These are phyloP conservation scores for Melanargia galathea DNA, from an alignment of 2,888 invertebrate species.

Conservation along the genomic window DNA sequence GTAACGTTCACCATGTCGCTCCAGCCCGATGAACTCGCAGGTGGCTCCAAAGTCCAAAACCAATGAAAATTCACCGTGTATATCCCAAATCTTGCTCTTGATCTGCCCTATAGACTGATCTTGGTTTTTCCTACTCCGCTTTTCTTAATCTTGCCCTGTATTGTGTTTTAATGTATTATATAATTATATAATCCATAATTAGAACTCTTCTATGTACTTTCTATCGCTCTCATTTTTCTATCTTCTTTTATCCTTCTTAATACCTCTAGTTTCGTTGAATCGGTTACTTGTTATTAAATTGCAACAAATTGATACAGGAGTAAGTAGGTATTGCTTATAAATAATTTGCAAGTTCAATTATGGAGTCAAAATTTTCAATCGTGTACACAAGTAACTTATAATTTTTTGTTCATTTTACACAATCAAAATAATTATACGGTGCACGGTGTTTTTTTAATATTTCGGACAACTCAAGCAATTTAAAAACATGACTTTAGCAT, in stretches of 20 bases:
- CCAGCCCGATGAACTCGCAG: no score
- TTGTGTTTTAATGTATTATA: not conserved
- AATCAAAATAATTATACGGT: conserved; percentile 17
- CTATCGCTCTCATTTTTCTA: not conserved
- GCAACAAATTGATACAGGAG: not conserved
- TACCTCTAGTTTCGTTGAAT: not conserved
- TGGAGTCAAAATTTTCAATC: conserved; percentile 15
- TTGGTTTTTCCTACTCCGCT: not conserved
- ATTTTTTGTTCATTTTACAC: conserved; percentile 17
- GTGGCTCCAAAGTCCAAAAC: no score
- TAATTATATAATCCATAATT: not conserved
- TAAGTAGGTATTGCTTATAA: not conserved
- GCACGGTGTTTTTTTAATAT: conserved; percentile 7
- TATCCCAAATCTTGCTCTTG: not conserved
- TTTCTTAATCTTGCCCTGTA: not conserved
- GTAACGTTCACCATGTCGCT: no score
- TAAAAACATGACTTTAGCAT: conserved; percentile 14
- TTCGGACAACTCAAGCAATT: conserved; percentile 17
- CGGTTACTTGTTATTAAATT: not conserved
- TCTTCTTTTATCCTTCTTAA: not conserved
- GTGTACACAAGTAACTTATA: not conserved
- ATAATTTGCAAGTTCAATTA: conserved; percentile 5
- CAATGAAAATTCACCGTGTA: no score
- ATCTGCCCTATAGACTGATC: not conserved
- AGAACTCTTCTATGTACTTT: not conserved